Evolutionary conservation across 2,888 invertebrate genomes (phyloP).

Genomic region (Atrina japonica): DNA sequence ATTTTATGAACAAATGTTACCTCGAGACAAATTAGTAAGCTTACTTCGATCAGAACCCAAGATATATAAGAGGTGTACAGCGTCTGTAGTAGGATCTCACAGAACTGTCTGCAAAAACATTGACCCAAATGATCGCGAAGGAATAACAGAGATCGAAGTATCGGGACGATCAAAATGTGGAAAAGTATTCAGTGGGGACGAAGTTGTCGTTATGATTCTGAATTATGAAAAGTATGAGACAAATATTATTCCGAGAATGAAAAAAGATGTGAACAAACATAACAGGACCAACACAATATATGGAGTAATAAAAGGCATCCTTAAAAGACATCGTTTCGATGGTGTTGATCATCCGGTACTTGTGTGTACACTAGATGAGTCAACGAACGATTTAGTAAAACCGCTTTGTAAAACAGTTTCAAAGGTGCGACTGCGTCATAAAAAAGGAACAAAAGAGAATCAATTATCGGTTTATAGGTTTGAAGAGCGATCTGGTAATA

Average conservation of each 20-base stretch:
- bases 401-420: slow-evolving; percentile 53
- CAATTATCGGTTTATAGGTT: slow-evolving; percentile 38
- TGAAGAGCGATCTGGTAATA: not conserved
- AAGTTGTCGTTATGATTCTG: slow-evolving; percentile 57
- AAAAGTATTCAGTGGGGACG: slow-evolving; percentile 55
- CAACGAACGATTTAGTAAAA: slow-evolving; percentile 42
- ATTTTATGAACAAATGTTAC: slow-evolving; percentile 13
- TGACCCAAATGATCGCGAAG: slow-evolving; percentile 24
- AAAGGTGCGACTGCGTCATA: slow-evolving; percentile 43
- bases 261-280: slow-evolving; percentile 30
- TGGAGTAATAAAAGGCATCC: slow-evolving; percentile 58
- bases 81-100: slow-evolving; percentile 53
- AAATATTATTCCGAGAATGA: not conserved
- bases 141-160: slow-evolving; percentile 49
- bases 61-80: slow-evolving; percentile 46
- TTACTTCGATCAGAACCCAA: slow-evolving; percentile 33
- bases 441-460: slow-evolving; percentile 3
- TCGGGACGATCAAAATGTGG: slow-evolving; percentile 59
- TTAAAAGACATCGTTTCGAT: slow-evolving; percentile 39
- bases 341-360: slow-evolving; percentile 52
- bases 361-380: slow-evolving; percentile 53
- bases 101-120: slow-evolving; percentile 46
- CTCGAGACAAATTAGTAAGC: not conserved
- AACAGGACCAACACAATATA: slow-evolving; percentile 40
- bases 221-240: slow-evolving; percentile 22